Percentiles rank a stretch among this genome's conserved stretches.
These are phyloP conservation scores for Papilio xuthus DNA, from an alignment of 1,140 invertebrate species.

Conservation along the genomic window DNA sequence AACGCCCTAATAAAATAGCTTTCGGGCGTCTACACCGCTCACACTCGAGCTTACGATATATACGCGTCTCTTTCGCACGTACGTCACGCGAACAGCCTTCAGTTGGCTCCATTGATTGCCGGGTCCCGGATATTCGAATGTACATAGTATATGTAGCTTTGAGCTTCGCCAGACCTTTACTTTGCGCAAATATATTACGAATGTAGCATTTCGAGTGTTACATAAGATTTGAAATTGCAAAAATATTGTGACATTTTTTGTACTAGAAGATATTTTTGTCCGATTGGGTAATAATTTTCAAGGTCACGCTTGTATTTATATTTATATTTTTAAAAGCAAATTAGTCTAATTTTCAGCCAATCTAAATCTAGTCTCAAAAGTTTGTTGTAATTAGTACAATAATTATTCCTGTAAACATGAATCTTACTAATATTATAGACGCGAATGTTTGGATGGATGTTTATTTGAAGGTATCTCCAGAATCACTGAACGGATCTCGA, in stretches of 20 bases:
- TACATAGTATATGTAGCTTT: neutral
- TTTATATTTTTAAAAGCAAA: neutral
- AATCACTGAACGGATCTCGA: too few relatives aligned
- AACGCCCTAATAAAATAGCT: constrained; percentile 35
- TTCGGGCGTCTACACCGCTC: constrained; percentile 1
- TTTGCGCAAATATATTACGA: neutral
- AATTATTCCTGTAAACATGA: too few relatives aligned
- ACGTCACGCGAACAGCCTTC: constrained; percentile 31
- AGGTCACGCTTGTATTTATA: neutral
- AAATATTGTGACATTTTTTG: neutral
- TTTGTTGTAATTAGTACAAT: too few relatives aligned
- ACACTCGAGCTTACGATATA: constrained; percentile 7
- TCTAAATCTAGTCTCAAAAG: too few relatives aligned
- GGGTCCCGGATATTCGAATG: constrained; percentile 25
- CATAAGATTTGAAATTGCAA: neutral
- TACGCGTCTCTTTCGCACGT: constrained; percentile 26
- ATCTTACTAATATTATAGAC: too few relatives aligned
- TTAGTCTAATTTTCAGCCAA: neutral
- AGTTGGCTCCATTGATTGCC: constrained; percentile 36
- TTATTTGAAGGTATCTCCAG: too few relatives aligned
- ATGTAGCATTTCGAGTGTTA: neutral
- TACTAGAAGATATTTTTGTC: neutral
- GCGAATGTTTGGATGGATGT: too few relatives aligned
- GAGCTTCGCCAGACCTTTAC: constrained; percentile 22
- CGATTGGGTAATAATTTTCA: neutral